Evolutionary conservation across 2,113 vertebrate genomes (phyloP).

Genomic region (Scartelaos histophorus): DNA sequence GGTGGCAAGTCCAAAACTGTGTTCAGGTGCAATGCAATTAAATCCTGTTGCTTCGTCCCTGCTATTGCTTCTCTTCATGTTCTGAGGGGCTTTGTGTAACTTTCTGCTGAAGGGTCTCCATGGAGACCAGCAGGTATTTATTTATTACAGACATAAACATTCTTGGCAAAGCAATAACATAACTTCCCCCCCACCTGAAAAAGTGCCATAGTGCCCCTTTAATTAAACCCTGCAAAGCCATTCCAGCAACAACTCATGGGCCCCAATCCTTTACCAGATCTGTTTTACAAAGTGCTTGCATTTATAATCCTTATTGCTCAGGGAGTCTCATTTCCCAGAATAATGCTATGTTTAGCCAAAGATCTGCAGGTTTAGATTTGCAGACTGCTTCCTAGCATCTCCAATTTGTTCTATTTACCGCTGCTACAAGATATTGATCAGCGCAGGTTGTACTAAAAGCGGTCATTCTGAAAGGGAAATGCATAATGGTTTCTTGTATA

Average conservation of each 20-base stretch:
- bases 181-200: too few relatives aligned
- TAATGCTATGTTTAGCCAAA: not conserved
- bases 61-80: too few relatives aligned
- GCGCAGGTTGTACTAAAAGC: constrained; percentile 12
- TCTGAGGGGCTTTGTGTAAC: too few relatives aligned
- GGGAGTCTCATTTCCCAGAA: not conserved
- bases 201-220: too few relatives aligned
- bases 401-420: constrained; percentile 8
- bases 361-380: constrained; percentile 2
- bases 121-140: too few relatives aligned
- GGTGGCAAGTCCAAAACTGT: not conserved
- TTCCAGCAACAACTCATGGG: not conserved
- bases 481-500: not conserved
- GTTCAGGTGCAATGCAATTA: too few relatives aligned
- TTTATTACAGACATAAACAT: too few relatives aligned
- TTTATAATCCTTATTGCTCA: not conserved
- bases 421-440: constrained; percentile 13
- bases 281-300: not conserved
- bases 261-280: not conserved
- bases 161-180: too few relatives aligned
- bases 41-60: too few relatives aligned
- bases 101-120: too few relatives aligned
- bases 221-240: too few relatives aligned
- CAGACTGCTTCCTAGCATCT: not conserved
- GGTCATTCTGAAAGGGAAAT: not conserved